Percentiles rank a stretch among this genome's conserved stretches.
These are phyloP conservation scores for Pelosia muscerda DNA, from an alignment of 2,888 invertebrate genomes.

Conservation along the genomic window DNA sequence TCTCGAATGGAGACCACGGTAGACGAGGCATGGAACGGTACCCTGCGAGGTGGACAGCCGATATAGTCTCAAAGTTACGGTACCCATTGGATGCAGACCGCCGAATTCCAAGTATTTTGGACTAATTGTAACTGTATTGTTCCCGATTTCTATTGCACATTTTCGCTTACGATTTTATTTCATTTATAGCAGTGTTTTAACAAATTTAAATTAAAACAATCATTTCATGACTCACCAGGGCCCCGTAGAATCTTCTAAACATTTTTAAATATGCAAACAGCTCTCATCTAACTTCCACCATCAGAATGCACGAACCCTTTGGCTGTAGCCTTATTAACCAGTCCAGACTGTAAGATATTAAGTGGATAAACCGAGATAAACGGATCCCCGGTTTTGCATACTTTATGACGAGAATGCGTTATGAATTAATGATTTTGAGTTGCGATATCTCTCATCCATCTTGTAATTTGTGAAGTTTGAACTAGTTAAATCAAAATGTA, in stretches of 20 bases:
- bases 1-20: no score
- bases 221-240: neutral
- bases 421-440: conserved; percentile 59
- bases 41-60: no score
- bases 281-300: conserved; percentile 17
- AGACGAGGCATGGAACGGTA: no score
- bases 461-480: conserved; percentile 31
- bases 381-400: conserved; percentile 52
- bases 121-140: no score
- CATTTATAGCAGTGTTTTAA: neutral
- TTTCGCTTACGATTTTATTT: no score
- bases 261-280: conserved; percentile 23
- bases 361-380: conserved; percentile 57
- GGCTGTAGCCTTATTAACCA: conserved; percentile 31
- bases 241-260: neutral
- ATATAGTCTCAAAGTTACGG: no score
- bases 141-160: no score
- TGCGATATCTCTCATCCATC: conserved; percentile 33
- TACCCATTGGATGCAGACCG: no score
- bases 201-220: neutral
- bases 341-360: conserved; percentile 54
- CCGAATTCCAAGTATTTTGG: no score
- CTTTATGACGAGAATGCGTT: conserved; percentile 56
- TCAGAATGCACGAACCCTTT: conserved; percentile 18
- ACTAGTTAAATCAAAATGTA: neutral